A percentile compares a stretch with the other conserved stretches of the same genome.
phyloP scores from a whole-genome alignment of 2,797 vertebrate genomes.

The Linurgus olivaceus region DNA sequence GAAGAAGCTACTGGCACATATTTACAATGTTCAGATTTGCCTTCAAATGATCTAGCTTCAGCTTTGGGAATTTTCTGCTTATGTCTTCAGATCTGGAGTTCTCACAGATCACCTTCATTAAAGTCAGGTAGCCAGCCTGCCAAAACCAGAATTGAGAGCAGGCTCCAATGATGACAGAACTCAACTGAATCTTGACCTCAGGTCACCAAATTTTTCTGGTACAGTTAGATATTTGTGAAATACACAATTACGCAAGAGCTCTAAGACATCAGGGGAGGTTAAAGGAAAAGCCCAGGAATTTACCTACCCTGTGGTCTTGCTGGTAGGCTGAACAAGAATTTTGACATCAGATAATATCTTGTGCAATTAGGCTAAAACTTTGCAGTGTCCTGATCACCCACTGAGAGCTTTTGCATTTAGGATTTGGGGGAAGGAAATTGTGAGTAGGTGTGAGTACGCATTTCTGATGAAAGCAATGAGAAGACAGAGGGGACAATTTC shows the following conservation, averaged over 20 bases:
- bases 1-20: neutral
- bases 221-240: neutral
- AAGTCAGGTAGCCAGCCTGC: neutral
- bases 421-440: neutral
- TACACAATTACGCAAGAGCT: neutral
- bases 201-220: neutral
- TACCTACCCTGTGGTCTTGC: neutral
- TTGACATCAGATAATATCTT: neutral
- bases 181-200: neutral
- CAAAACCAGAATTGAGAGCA: neutral
- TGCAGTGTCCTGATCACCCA: neutral
- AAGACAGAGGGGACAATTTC: neutral
- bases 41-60: neutral
- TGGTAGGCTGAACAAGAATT: neutral
- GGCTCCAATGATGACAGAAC: neutral
- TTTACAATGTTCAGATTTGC: neutral
- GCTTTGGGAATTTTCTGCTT: neutral
- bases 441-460: fast-evolving
- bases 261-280: neutral
- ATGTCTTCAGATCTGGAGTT: neutral
- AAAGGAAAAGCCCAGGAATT: neutral
- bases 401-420: neutral
- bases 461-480: neutral
- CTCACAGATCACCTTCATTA: neutral
- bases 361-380: neutral